Conservation (phyloP, 2,113 vertebrate species). For the Leucosticte australis region DNA sequence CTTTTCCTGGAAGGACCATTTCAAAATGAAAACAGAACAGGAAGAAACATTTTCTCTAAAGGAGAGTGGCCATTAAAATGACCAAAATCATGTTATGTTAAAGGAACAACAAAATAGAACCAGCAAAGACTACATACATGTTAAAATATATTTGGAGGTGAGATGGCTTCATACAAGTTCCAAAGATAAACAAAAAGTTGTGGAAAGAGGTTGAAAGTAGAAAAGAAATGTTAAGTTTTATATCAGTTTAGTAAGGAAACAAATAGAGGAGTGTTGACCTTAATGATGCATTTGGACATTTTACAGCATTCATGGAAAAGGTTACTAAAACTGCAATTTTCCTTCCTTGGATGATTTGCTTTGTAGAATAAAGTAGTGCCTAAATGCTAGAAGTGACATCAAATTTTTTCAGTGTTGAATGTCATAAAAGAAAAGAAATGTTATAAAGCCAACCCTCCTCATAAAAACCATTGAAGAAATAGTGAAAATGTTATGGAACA, state of each 20-base stretch:
- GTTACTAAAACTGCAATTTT: background rate
- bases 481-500: background rate
- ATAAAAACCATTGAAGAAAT: background rate
- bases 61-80: background rate
- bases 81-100: background rate
- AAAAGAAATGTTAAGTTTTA: background rate
- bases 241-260: background rate
- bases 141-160: background rate
- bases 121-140: background rate
- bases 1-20: background rate
- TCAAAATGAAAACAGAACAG: background rate
- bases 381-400: background rate
- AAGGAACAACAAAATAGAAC: background rate
- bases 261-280: background rate
- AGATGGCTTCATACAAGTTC: background rate
- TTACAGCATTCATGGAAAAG: background rate
- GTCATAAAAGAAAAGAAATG: background rate
- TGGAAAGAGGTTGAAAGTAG: background rate
- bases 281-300: background rate
- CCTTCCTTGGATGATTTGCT: background rate
- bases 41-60: background rate
- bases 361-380: background rate
- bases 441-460: background rate
- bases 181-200: background rate
- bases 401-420: background rate